Conservation (phyloP, 2,113 vertebrate species). For the Cyanoderma ruficeps region DNA sequence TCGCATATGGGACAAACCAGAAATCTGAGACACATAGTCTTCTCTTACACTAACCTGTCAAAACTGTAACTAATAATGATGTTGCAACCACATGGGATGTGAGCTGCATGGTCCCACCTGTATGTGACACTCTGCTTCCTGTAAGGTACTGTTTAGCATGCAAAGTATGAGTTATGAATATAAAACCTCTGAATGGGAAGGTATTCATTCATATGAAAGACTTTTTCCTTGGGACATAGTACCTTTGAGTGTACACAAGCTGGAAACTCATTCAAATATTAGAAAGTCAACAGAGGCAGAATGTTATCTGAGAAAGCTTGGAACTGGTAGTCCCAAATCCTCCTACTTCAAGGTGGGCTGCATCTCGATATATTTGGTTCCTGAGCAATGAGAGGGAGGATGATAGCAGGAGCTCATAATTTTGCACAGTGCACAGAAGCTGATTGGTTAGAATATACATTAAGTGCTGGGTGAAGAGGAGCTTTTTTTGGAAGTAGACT, state of each 20-base stretch:
- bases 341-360: slow-evolving; percentile 1
- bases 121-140: not conserved
- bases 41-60: not conserved
- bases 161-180: not conserved
- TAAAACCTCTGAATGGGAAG: not conserved
- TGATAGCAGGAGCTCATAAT: not conserved
- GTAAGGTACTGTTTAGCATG: not conserved
- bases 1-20: not conserved
- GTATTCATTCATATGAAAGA: not conserved
- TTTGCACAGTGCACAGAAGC: not conserved
- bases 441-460: not conserved
- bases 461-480: not conserved
- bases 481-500: slow-evolving; percentile 7
- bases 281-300: not conserved
- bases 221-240: not conserved
- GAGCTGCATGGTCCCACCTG: not conserved
- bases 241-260: not conserved
- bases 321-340: not conserved
- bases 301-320: not conserved
- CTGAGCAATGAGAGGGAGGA: not conserved
- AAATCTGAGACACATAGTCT: not conserved
- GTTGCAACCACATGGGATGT: not conserved
- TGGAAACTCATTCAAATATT: not conserved
- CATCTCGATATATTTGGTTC: not conserved
- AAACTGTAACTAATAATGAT: not conserved